Percentiles rank a stretch among this genome's conserved stretches.
Conservation (phyloP, 2,797 vertebrate species). For the Phoxinus dragarum region DNA sequence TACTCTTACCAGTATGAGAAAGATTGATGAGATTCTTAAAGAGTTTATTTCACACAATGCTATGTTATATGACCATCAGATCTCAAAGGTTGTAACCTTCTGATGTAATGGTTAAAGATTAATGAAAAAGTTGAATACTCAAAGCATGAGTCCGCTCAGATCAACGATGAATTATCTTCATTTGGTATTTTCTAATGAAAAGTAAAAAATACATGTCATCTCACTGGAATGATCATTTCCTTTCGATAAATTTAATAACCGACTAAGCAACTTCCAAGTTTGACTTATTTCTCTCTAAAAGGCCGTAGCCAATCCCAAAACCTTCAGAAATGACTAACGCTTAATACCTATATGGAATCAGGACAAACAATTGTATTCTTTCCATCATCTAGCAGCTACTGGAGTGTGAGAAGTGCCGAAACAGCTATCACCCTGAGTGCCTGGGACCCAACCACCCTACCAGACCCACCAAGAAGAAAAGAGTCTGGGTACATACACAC, state of each 20-base stretch:
- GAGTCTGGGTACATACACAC: conserved; percentile 88
- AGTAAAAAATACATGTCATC: conserved; percentile 16
- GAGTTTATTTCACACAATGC: not conserved
- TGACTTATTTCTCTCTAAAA: conserved; percentile 4
- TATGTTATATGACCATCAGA: not conserved
- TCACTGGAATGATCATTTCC: conserved; percentile 11
- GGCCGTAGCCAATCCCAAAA: not conserved
- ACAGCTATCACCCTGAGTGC: conserved; percentile 99
- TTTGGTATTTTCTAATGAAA: conserved; percentile 33
- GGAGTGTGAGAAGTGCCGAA: conserved; percentile 99
- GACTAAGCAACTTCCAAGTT: not conserved
- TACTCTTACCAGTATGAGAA: not conserved
- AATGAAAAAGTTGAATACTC: conserved; percentile 15
- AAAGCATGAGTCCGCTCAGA: conserved; percentile 16
- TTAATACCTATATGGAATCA: not conserved
- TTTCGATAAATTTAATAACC: not conserved
- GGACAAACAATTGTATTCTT: not conserved
- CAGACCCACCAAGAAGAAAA: conserved; percentile 98
- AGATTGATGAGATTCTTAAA: conserved; percentile 4
- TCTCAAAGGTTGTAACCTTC: not conserved
- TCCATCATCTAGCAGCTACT: conserved; percentile 85
- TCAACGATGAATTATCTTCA: conserved; percentile 4
- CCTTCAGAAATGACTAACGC: not conserved
- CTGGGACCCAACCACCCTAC: conserved; percentile 98
- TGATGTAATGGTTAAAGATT: not conserved